Conservation (phyloP, 64 coral and sea anemone genomes). For the Trachythela sp. region DNA sequence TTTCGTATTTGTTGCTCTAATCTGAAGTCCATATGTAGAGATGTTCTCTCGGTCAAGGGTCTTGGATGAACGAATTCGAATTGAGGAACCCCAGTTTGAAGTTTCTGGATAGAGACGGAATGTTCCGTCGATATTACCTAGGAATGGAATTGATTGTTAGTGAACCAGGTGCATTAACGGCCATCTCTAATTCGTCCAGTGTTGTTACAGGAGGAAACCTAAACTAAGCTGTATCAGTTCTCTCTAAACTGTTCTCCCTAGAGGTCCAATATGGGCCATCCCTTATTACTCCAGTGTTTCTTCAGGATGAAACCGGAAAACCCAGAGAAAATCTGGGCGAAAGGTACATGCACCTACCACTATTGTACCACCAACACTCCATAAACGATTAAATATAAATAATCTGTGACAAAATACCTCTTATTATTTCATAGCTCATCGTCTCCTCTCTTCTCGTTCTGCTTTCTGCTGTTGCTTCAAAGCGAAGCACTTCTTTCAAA, state of each 20-base stretch:
- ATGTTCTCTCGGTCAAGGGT: background rate
- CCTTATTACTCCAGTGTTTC: no score
- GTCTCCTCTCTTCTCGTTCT: background rate
- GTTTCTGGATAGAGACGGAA: background rate
- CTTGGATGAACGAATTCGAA: background rate
- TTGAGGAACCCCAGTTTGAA: background rate
- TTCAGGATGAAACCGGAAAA: no score
- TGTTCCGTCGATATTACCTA: background rate
- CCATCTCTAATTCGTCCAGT: no score
- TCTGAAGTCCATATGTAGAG: background rate
- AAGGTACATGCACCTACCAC: no score
- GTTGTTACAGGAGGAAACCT: no score
- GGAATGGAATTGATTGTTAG: background rate
- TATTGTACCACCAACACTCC: no score
- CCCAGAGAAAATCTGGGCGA: no score
- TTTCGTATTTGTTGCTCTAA: background rate
- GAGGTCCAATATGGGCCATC: no score
- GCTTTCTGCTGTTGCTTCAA: background rate
- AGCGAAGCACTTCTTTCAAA: background rate
- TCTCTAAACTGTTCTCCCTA: no score
- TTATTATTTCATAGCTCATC: conserved; percentile 9
- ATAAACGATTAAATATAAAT: no score
- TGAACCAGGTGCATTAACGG: no score
- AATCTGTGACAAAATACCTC: background rate
- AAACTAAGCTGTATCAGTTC: no score